Evolutionary conservation across 2,888 invertebrate species (phyloP).

Genomic region (Drosophila kambysellisi): DNA sequence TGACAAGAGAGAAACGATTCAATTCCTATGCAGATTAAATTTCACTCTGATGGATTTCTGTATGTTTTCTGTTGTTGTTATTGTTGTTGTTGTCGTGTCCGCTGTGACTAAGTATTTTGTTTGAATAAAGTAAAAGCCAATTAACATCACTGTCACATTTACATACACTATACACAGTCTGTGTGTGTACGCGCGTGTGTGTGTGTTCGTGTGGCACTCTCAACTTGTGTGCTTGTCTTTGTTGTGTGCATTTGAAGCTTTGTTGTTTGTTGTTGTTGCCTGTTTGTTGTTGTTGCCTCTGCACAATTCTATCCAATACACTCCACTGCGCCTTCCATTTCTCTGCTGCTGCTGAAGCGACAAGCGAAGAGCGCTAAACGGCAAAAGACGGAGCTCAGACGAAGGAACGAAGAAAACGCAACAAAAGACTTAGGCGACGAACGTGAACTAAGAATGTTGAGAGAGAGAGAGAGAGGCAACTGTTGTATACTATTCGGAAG

Average conservation of each 20-base stretch:
- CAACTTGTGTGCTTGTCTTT: constrained; percentile 45
- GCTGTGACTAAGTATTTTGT: constrained; percentile 68
- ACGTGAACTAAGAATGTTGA: constrained; percentile 65
- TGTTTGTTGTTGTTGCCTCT: constrained; percentile 8
- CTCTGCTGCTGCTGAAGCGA: constrained; percentile 5
- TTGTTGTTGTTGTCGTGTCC: constrained; percentile 28
- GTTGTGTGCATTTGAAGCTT: constrained; percentile 59
- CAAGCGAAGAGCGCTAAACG: constrained; percentile 29
- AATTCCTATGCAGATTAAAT: constrained; percentile 59
- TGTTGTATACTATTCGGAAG: constrained; percentile 67
- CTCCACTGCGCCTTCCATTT: not conserved
- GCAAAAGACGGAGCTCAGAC: constrained; percentile 37
- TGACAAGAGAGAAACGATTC: constrained; percentile 4
- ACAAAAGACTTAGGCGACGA: constrained; percentile 78
- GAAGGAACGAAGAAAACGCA: constrained; percentile 31
- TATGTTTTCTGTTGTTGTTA: constrained; percentile 15
- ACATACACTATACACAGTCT: constrained; percentile 40
- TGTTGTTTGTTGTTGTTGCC: constrained; percentile 13
- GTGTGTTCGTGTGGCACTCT: constrained; percentile 28
- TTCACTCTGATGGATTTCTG: constrained; percentile 66
- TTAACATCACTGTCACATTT: constrained; percentile 79
- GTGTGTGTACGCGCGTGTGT: constrained; percentile 7
- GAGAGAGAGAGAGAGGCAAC: constrained; percentile 10
- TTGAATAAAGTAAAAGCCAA: constrained; percentile 79
- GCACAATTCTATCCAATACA: not conserved